Conservation (phyloP, 2,888 invertebrate genomes). For the Rhopalosiphum nymphaeae region DNA sequence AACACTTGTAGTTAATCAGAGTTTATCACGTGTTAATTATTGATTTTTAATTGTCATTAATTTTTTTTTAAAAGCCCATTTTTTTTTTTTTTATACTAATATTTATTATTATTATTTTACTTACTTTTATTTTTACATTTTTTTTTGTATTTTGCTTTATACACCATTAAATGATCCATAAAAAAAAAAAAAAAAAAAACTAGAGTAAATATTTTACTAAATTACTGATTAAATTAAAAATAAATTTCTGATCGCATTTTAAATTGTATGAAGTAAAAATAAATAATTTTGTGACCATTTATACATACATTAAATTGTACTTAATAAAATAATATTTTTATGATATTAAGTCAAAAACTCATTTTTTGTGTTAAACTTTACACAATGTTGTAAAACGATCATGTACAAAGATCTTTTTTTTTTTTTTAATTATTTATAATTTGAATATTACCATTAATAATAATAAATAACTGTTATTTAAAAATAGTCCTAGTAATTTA, state of each 20-base stretch:
- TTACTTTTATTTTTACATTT: conserved; percentile 8
- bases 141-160: conserved; percentile 35
- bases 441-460: conserved; percentile 17
- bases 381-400: conserved; percentile 6
- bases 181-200: background rate
- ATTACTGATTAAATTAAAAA: conserved; percentile 7
- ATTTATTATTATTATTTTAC: conserved; percentile 44
- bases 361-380: conserved; percentile 40
- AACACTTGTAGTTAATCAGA: conserved; percentile 61
- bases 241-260: conserved; percentile 5
- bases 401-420: conserved; percentile 1
- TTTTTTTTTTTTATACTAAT: conserved; percentile 56
- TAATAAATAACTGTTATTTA: background rate
- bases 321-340: conserved; percentile 39
- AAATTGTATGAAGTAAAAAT: conserved; percentile 24
- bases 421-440: conserved; percentile 16
- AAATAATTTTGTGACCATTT: conserved; percentile 26
- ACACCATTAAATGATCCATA: conserved; percentile 8
- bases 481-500: background rate
- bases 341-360: conserved; percentile 40
- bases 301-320: conserved; percentile 44
- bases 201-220: conserved; percentile 30
- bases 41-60: conserved; percentile 53
- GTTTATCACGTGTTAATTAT: conserved; percentile 59
- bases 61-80: conserved; percentile 30